A percentile compares a stretch with the other conserved stretches of the same genome.
Evolutionary conservation across 2,113 vertebrate species (phyloP).

Genomic region (Centropus bengalensis): DNA sequence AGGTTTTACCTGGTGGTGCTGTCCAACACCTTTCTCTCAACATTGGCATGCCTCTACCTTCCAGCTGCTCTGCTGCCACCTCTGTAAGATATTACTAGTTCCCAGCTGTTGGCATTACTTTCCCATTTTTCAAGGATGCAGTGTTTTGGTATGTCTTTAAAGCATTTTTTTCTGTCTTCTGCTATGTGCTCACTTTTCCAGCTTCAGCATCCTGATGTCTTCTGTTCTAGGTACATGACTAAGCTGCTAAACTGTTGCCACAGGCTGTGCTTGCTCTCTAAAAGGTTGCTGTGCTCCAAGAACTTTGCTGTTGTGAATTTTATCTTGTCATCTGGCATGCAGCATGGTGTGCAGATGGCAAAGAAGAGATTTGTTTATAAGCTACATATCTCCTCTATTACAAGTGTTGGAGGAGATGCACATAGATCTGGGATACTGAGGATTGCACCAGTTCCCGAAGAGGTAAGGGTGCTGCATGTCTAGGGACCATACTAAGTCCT

Average conservation of each 20-base stretch:
- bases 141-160: neutral
- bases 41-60: neutral
- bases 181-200: neutral
- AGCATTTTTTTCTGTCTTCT: neutral
- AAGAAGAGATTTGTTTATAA: conserved; percentile 11
- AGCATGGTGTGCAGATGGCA: conserved; percentile 19
- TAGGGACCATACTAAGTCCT: neutral
- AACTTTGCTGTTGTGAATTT: conserved; percentile 31
- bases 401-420: neutral
- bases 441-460: neutral
- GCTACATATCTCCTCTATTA: neutral
- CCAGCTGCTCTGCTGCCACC: neutral
- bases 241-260: neutral
- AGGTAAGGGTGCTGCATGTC: neutral
- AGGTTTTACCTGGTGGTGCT: neutral
- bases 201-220: neutral
- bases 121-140: neutral
- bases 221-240: conserved; percentile 17
- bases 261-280: neutral
- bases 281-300: conserved; percentile 8
- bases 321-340: conserved; percentile 23
- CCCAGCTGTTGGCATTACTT: neutral
- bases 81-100: neutral
- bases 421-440: neutral
- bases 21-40: neutral